A percentile compares a stretch with the other conserved stretches of the same genome.
Evolutionary conservation across 2,888 invertebrate genomes (phyloP).

Genomic region (Cantharis flavilabris): DNA sequence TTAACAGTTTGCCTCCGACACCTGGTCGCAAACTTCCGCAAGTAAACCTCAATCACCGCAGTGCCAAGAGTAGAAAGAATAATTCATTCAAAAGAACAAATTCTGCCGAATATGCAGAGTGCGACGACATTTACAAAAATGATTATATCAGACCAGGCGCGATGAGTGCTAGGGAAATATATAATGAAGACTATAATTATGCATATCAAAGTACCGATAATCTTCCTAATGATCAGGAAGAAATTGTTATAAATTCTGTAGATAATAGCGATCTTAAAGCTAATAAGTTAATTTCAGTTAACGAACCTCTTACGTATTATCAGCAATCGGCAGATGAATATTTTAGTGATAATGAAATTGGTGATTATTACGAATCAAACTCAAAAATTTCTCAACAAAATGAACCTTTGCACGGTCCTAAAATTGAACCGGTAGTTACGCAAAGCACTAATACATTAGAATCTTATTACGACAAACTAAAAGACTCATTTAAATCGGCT

Average conservation of each 20-base stretch:
- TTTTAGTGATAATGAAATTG: conserved; percentile 40
- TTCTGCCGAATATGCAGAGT: conserved; percentile 53
- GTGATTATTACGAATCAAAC: conserved; percentile 35
- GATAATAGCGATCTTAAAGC: conserved; percentile 22
- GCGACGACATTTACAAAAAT: conserved; percentile 50
- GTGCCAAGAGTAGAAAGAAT: conserved; percentile 49
- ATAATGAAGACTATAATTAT: conserved; percentile 73
- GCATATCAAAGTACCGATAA: conserved; percentile 73
- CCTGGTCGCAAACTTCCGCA: conserved; percentile 61
- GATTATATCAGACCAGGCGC: conserved; percentile 52
- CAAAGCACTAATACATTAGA: conserved; percentile 62
- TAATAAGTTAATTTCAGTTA: conserved; percentile 13
- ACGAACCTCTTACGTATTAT: conserved; percentile 32
- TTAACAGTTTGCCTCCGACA: conserved; percentile 59
- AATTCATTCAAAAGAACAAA: conserved; percentile 51
- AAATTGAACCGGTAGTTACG: conserved; percentile 50
- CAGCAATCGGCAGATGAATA: conserved; percentile 42
- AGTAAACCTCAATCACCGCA: conserved; percentile 50
- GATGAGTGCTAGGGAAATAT: conserved; percentile 54
- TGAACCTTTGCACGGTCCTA: conserved; percentile 47
- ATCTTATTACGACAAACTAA: conserved; percentile 60
- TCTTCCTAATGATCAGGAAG: conserved; percentile 52
- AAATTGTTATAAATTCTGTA: conserved; percentile 36
- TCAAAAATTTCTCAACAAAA: conserved; percentile 39
- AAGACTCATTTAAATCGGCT: conserved; percentile 62